Evolutionary conservation across 2,888 invertebrate genomes (phyloP).

Genomic region (Hartigia nigra): DNA sequence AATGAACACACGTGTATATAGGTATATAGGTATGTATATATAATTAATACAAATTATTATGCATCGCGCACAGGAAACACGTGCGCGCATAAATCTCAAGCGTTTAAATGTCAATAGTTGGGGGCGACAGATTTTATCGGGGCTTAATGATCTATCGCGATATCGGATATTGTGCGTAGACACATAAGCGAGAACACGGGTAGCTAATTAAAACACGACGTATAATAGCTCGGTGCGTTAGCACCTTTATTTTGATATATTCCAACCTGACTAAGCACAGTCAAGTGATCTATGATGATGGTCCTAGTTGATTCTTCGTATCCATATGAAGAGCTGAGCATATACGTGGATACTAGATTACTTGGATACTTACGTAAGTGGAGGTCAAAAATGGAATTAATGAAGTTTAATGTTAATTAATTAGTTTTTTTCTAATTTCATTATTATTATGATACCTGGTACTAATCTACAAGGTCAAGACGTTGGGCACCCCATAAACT

Average conservation of each 20-base stretch:
- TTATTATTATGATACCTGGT: neutral
- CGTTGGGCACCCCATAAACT: neutral
- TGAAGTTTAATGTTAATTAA: neutral
- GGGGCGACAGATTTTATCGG: conserved; percentile 30
- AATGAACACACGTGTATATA: neutral
- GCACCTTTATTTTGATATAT: neutral
- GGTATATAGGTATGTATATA: conserved; percentile 10
- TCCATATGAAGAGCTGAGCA: neutral
- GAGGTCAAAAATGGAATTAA: neutral
- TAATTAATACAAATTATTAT: conserved; percentile 50
- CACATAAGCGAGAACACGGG: conserved; percentile 18
- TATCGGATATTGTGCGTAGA: conserved; percentile 7
- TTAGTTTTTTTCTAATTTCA: neutral
- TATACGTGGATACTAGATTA: neutral
- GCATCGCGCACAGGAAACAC: conserved; percentile 23
- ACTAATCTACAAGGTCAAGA: neutral
- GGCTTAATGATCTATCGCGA: conserved; percentile 22
- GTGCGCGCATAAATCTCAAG: conserved; percentile 32
- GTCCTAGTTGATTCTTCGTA: neutral
- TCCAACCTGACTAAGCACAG: neutral
- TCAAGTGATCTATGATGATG: neutral
- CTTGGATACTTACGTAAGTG: neutral
- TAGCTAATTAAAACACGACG: conserved; percentile 35
- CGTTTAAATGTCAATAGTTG: conserved; percentile 28
- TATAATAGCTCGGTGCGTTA: conserved; percentile 29